Base-by-base conservation (phyloP, 1,140 invertebrate genomes). In the Drosophila ohnishii region DNA sequence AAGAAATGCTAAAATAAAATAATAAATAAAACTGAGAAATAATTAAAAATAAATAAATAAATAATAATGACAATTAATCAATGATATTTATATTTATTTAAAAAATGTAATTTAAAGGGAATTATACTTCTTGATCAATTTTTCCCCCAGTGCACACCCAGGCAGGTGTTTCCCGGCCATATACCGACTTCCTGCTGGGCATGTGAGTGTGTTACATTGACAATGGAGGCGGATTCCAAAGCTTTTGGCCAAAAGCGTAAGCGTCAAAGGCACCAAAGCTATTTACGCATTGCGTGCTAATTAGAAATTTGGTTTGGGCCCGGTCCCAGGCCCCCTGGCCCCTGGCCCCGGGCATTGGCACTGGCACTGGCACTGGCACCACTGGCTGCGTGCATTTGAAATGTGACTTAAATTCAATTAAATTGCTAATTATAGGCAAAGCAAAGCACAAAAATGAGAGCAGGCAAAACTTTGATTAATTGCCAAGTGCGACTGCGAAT, bases 221-320 rank as follows among this genome's bases (percentile, higher is more conserved):
- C 75, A 77, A 78, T 77, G 64, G 55, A 34, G 39, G 55, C 16
- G 66, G 51, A 19, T 34, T 39, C 67, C 40, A 28, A 25, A 39
- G 55, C 61, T 59, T 51, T 76, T 57, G 61, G 69, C 69, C 72
- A 75, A 64, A 65, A 56, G 72, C 63, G 56, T 51, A 40, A 66
- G 64, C 74, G 59, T 78, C 75, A 78, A 78, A 78, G 51, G 75
- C 75, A 78, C 63, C 64, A 58, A 55, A 78, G 75, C 75, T 63
- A 72, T 78, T 78, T 78, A 78, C 75, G 75, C 75, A 78, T 78
- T 78, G 75, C 75, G 75, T 78, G 75, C 76, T 78, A 78, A 78
- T 78, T 78, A 78, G 75, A 78, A 78, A 53, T 78, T 71, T 70
- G 73, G 75, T 77, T 69, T 78, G 75, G 28, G 63, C 57, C 69